Evolutionary conservation across 1,140 invertebrate species (phyloP).

Genomic region (Drosophila littoralis): DNA sequence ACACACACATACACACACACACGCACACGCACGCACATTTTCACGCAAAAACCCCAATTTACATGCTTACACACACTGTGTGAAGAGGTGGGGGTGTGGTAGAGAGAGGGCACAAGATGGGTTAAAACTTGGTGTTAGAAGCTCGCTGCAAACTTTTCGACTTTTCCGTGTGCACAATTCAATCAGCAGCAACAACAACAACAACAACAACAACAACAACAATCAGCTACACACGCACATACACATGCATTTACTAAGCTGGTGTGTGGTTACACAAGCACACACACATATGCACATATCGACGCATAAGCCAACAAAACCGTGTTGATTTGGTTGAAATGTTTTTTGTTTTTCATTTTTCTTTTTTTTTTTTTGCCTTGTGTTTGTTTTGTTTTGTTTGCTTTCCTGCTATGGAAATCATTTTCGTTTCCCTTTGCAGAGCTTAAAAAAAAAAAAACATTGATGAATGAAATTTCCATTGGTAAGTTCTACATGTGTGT

Average conservation of each 20-base stretch:
- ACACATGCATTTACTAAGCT: neutral
- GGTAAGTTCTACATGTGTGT: conserved; percentile 7
- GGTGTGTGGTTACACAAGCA: conserved; percentile 3
- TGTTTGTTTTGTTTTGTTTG: conserved; percentile 13
- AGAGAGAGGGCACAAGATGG: neutral
- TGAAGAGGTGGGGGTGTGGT: neutral
- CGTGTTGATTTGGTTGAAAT: conserved; percentile 62
- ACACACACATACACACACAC: neutral
- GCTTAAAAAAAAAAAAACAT: conserved; percentile 42
- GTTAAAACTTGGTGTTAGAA: conserved; percentile 60
- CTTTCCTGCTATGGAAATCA: conserved; percentile 19
- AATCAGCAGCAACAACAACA: conserved; percentile 68
- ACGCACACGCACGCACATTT: neutral
- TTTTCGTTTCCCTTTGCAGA: conserved; percentile 26
- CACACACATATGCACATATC: conserved; percentile 11
- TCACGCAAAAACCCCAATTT: conserved; percentile 1
- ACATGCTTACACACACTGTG: conserved; percentile 9
- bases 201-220: conserved; percentile 29
- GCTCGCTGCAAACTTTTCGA: conserved; percentile 74
- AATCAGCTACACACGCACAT: conserved; percentile 6
- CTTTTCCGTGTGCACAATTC: conserved; percentile 67
- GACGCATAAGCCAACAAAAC: conserved; percentile 39
- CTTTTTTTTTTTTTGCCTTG: neutral
- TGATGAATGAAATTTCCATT: conserved; percentile 43
- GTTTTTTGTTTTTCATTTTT: conserved; percentile 36